These are phyloP conservation scores for Bombus sibiricus DNA, from an alignment of 1,140 invertebrate species.

Conservation along the genomic window DNA sequence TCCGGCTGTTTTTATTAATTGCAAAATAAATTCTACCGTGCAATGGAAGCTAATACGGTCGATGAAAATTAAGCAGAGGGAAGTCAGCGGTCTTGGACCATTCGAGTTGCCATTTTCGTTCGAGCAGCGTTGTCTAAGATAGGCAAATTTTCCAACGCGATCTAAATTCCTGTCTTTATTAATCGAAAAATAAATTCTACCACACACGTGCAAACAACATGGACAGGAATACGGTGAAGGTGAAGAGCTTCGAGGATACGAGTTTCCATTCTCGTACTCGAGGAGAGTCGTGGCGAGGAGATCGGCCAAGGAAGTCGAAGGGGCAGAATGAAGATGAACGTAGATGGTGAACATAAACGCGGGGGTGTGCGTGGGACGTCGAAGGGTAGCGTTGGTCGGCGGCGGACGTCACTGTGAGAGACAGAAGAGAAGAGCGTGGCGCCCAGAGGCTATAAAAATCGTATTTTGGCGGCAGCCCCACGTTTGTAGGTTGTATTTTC, in stretches of 20 bases:
- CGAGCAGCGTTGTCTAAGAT: too few species aligned
- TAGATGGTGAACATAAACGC: constrained; percentile 8
- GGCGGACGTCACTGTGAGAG: constrained; percentile 18
- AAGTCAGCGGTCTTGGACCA: too few species aligned
- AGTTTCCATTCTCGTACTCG: constrained; percentile 33
- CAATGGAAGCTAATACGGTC: too few species aligned
- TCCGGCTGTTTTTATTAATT: fast-evolving
- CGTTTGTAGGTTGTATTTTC: constrained; percentile 80
- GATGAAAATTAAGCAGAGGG: too few species aligned
- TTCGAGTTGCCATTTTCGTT: neutral
- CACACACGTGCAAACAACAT: too few species aligned
- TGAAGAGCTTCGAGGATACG: neutral
- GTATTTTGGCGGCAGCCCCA: constrained; percentile 73
- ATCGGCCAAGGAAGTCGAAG: constrained; percentile 4
- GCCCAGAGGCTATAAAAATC: constrained; percentile 72
- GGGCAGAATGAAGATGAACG: constrained; percentile 25
- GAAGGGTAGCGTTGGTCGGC: constrained; percentile 10
- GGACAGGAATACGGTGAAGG: too few species aligned
- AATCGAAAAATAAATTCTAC: too few species aligned
- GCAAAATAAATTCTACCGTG: constrained; percentile 22
- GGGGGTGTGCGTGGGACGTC: neutral
- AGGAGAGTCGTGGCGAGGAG: neutral
- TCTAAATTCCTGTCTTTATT: too few species aligned
- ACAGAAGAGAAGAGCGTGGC: constrained; percentile 49
- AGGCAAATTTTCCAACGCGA: too few species aligned